Base-by-base conservation (phyloP, 1,140 invertebrate genomes). In the Ephestia elutella region DNA sequence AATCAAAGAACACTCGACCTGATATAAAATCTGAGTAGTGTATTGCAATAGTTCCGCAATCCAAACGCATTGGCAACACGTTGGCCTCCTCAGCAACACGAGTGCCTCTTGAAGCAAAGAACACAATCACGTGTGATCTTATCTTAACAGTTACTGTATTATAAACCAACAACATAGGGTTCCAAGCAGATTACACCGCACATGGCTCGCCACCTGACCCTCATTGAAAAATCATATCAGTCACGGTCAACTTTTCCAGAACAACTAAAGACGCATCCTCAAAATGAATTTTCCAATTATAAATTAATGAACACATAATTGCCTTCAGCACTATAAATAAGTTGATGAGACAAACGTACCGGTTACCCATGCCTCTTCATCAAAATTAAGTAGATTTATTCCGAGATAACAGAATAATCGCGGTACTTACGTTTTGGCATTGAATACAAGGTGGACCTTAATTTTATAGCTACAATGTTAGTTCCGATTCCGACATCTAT, bases 371-470 rank as follows among this genome's bases (percentile, higher is more conserved):
- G 38, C 13, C 38, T n/a, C n/a, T 17, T n/a, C 10, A 17, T 35
- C 3, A 35, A 35, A 44, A 44, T 44, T 15, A 44, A 15, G 38
- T 44, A 15, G 38, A 44, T 44, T 15, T 44, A 44, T 44, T 3
- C 2, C n/a, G 2, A 44, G 38, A 15, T 44, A 44, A 8, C n/a
- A 44, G 13, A 44, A 17, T 44, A 44, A 15, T 44, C 15, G 30
- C 11, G 13, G 38, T 44, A 44, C 38, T 5, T 44, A 44, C 38
- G 15, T 44, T 38, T 44, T 44, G 38, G 15, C 38, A 44, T 44
- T 44, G 38, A 44, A 44, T 17, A 44, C 38, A 44, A 44, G 38
- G 38, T 44, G 38, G 13, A 44, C 38, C 38, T 44, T 44, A 44
- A 44, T 44, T 44, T 44, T 44, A 44, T 44, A 44, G 15, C 13